These are phyloP conservation scores for Netelia inedita DNA, from an alignment of 2,888 invertebrate species.

Conservation along the genomic window DNA sequence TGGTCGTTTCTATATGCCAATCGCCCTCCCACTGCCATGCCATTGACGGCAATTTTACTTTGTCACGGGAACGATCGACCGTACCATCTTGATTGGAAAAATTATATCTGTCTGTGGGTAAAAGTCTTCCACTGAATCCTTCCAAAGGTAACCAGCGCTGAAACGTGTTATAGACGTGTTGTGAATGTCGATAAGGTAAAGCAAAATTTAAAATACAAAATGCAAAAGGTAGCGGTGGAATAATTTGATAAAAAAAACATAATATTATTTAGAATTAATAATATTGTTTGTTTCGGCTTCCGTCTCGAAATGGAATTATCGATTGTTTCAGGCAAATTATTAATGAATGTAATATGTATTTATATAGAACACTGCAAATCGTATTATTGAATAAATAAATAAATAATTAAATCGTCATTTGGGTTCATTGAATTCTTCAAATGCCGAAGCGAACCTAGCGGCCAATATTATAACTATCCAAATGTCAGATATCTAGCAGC, in stretches of 20 bases:
- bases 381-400: slow-evolving; percentile 13
- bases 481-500: neutral
- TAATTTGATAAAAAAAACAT: too few relatives aligned
- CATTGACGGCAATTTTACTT: slow-evolving; percentile 95
- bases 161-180: slow-evolving; percentile 53
- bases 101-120: slow-evolving; percentile 95
- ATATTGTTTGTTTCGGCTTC: too few relatives aligned
- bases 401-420: slow-evolving; percentile 1
- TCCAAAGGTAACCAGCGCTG: slow-evolving; percentile 96
- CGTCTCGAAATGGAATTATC: too few relatives aligned
- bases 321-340: too few relatives aligned
- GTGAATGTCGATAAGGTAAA: slow-evolving; percentile 18
- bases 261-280: too few relatives aligned
- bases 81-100: slow-evolving; percentile 95
- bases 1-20: slow-evolving; percentile 94
- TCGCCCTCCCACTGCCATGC: slow-evolving; percentile 99
- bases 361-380: neutral
- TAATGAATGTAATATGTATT: too few relatives aligned
- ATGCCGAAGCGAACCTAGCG: neutral
- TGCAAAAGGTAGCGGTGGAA: neutral
- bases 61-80: slow-evolving; percentile 91
- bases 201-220: slow-evolving; percentile 11
- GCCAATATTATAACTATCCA: neutral
- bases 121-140: slow-evolving; percentile 92
- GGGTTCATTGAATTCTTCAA: slow-evolving; percentile 11